phyloP scores from a whole-genome alignment of 2,888 invertebrate genomes.

The Idaea dimidiata region DNA sequence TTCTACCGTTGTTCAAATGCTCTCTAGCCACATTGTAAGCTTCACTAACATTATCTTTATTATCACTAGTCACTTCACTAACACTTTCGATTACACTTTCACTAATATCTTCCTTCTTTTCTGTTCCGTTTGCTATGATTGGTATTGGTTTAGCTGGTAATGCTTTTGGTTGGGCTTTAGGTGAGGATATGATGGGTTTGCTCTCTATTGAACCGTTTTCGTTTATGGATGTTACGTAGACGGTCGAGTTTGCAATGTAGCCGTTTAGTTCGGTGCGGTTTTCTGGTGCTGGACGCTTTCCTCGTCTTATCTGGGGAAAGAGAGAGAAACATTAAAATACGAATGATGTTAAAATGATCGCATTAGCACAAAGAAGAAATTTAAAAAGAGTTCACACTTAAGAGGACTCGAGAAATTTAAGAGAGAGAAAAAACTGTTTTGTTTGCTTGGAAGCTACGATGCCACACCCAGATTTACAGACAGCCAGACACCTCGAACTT shows the following conservation, averaged over 20 bases:
- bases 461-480: too few species aligned
- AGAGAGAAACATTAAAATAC: constrained; percentile 41
- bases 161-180: constrained; percentile 69
- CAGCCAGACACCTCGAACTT: too few species aligned
- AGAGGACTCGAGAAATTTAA: too few species aligned
- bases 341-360: too few species aligned
- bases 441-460: too few species aligned
- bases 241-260: constrained; percentile 89
- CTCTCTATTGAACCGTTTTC: constrained; percentile 75
- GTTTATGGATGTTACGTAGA: constrained; percentile 89
- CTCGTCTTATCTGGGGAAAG: constrained; percentile 83
- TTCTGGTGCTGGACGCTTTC: constrained; percentile 76
- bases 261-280: constrained; percentile 86
- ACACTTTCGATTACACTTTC: constrained; percentile 35
- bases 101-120: constrained; percentile 43
- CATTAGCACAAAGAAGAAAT: too few species aligned
- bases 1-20: constrained; percentile 84
- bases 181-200: constrained; percentile 72
- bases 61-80: constrained; percentile 64
- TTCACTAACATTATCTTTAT: constrained; percentile 72
- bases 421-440: too few species aligned
- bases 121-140: constrained; percentile 68
- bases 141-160: constrained; percentile 73
- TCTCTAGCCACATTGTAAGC: constrained; percentile 69
- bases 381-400: too few species aligned